Percentiles rank a stretch among this genome's conserved stretches.
Evolutionary conservation across 2,888 invertebrate genomes (phyloP).

Genomic region (Oegoconia quadripuncta): DNA sequence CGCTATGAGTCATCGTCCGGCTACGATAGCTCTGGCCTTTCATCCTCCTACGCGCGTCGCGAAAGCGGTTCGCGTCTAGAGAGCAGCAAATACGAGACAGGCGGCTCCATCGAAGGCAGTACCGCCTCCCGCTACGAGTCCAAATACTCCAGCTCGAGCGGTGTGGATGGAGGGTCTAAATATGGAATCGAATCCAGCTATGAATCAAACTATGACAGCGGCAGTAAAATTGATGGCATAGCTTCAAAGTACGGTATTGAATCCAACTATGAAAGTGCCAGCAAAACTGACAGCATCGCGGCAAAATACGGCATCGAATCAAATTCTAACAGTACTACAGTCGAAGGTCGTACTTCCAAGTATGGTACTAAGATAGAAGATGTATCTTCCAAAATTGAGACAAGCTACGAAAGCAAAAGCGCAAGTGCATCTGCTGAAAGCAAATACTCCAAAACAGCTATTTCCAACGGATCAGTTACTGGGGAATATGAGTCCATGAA

Average conservation of each 20-base stretch:
- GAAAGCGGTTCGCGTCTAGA: conserved; percentile 62
- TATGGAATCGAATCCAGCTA: conserved; percentile 54
- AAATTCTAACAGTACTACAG: conserved; percentile 26
- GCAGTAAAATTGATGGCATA: conserved; percentile 45
- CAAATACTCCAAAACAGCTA: conserved; percentile 48
- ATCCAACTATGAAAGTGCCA: conserved; percentile 32
- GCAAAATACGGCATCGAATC: conserved; percentile 35
- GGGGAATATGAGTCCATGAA: conserved; percentile 40
- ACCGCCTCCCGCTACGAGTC: conserved; percentile 59
- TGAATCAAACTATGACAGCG: conserved; percentile 47
- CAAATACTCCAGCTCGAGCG: conserved; percentile 51
- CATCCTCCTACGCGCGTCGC: conserved; percentile 55
- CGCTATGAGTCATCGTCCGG: conserved; percentile 62
- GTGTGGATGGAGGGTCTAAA: conserved; percentile 36
- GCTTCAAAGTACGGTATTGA: conserved; percentile 54
- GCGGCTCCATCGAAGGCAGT: conserved; percentile 50
- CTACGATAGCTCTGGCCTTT: conserved; percentile 47
- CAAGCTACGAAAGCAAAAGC: conserved; percentile 47
- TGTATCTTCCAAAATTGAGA: conserved; percentile 46
- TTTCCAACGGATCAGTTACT: conserved; percentile 56
- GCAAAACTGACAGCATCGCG: conserved; percentile 36
- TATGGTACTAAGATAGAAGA: conserved; percentile 46
- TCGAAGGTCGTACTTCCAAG: conserved; percentile 39
- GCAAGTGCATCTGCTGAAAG: conserved; percentile 50
- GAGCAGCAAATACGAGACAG: conserved; percentile 46